These are phyloP conservation scores for Linepithema humile DNA, from an alignment of 1,140 invertebrate genomes.

Conservation along the genomic window DNA sequence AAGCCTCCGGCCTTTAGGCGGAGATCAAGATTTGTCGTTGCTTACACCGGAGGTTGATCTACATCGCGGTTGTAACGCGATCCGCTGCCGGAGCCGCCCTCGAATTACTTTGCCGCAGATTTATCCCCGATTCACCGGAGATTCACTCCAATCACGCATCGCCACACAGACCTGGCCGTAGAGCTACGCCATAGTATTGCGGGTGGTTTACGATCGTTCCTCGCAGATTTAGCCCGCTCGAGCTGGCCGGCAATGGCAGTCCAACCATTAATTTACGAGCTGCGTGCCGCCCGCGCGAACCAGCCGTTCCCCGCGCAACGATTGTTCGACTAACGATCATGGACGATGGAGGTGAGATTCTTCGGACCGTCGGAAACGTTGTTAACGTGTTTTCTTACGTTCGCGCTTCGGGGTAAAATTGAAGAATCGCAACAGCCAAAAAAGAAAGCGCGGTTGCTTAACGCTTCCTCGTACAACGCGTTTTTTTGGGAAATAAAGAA, in stretches of 20 bases:
- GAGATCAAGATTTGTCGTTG: slow-evolving; percentile 40
- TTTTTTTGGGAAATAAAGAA: slow-evolving; percentile 15
- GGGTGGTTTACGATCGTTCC: slow-evolving; percentile 63
- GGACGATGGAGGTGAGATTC: slow-evolving; percentile 22
- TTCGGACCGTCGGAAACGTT: slow-evolving; percentile 46
- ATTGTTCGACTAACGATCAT: slow-evolving; percentile 56
- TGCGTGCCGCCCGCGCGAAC: slow-evolving; percentile 48
- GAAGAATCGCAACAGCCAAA: not conserved
- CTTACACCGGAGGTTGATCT: slow-evolving; percentile 39
- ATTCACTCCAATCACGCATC: slow-evolving; percentile 70
- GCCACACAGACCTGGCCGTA: slow-evolving; percentile 39
- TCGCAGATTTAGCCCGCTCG: slow-evolving; percentile 72
- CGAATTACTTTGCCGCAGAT: slow-evolving; percentile 67
- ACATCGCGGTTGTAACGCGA: slow-evolving; percentile 39
- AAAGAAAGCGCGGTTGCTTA: slow-evolving; percentile 41
- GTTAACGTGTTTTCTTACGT: slow-evolving; percentile 57
- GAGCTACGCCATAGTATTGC: slow-evolving; percentile 35
- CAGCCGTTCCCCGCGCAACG: slow-evolving; percentile 9
- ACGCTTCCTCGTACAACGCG: slow-evolving; percentile 24
- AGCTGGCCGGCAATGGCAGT: slow-evolving; percentile 60
- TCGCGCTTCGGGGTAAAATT: slow-evolving; percentile 23
- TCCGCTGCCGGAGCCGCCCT: not conserved
- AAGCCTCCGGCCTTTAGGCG: not conserved
- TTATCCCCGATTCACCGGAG: slow-evolving; percentile 72
- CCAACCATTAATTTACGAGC: slow-evolving; percentile 73